phyloP scores from a whole-genome alignment of 2,797 vertebrate genomes.

The Leptatherina wallacei region DNA sequence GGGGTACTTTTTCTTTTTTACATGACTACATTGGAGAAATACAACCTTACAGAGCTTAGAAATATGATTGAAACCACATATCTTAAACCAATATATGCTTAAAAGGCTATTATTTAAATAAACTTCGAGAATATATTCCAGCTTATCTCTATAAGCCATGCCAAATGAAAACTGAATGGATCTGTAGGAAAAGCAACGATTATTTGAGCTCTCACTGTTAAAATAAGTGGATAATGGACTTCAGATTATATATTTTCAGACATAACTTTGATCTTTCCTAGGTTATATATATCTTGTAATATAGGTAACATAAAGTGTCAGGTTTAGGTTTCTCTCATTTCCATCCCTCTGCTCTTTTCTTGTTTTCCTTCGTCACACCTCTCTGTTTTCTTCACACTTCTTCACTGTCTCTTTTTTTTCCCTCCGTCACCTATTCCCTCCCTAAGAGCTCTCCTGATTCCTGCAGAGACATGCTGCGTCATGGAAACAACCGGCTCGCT shows the following conservation, averaged over 20 bases:
- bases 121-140: background rate
- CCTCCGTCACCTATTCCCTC: conserved; percentile 64
- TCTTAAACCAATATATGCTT: background rate
- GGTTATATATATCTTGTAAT: background rate
- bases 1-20: too few species aligned
- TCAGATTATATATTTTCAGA: background rate
- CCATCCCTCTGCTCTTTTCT: conserved; percentile 24
- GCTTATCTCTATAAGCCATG: background rate
- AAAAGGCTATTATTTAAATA: background rate
- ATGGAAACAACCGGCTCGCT: conserved; percentile 67
- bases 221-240: background rate
- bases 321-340: conserved; percentile 20
- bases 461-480: conserved; percentile 77
- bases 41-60: background rate
- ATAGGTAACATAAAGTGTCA: background rate
- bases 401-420: conserved; percentile 31
- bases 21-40: too few species aligned
- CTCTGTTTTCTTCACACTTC: conserved; percentile 45
- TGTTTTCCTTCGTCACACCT: conserved; percentile 29
- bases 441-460: conserved; percentile 61
- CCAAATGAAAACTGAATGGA: background rate
- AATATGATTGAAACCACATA: background rate
- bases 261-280: background rate
- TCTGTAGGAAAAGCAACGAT: background rate
- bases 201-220: background rate